Base-by-base conservation (phyloP, 2,888 invertebrate genomes). In the Leptinotarsa haldemani region DNA sequence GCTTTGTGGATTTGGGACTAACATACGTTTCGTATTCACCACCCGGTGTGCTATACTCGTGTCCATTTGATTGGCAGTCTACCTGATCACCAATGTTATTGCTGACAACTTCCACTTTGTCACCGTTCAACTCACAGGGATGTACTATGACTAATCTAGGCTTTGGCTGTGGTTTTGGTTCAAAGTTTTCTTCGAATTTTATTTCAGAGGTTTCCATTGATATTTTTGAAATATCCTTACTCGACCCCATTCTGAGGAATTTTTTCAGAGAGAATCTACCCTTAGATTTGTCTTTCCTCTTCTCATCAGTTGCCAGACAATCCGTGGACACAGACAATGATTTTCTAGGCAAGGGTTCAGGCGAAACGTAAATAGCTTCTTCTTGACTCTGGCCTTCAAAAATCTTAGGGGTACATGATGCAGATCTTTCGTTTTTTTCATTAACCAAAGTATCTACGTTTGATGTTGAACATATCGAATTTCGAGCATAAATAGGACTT, bases 61-160 rank as follows among this genome's bases (percentile, higher is more conserved):
- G 74, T 20, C 65, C 66, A 2, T 20, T n/a, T 12, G 70, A 30
- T 15, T 70, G 74, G 20, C 66, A 71, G 52, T 80, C 80, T 1
- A 69, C 65, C 71, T 77, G 78, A 58, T 80, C 80, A 16, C 71
- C n/a, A 91, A 91, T 76, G 5, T 77, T 77, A 77, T 86, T 87
- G 2, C 83, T 78, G 0, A 95, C 91, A 52, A 95, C 95, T 84
- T 95, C 94, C 2, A 95, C 94, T 75, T 90, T 93, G 13, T 93
- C 92, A 47, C 94, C 94, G 85, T 95, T 95, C 74, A 96, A 90
- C 83, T 96, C 96, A 81, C 95, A 89, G 16, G 96, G 96, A 89
- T 96, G 96, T 77, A 96, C 95, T 80, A 96, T 96, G 75, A 96
- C 95, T 30, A 95, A 89, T n/a, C 82, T 69, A 9, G 84, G 83